Conservation (phyloP, 2,888 invertebrate genomes). For the Litoditis marina region DNA sequence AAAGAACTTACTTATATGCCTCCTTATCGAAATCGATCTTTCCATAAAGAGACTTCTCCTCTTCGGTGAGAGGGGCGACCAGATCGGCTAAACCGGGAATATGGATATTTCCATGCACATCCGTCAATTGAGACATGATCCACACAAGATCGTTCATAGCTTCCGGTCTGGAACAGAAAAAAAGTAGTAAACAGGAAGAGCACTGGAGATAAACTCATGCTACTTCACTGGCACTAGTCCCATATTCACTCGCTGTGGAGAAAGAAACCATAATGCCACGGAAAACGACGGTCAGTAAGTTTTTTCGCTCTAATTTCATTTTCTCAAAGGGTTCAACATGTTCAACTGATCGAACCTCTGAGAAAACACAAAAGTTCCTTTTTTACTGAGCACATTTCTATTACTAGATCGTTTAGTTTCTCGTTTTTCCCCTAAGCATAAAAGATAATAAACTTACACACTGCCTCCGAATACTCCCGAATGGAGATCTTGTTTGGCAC, state of each 20-base stretch:
- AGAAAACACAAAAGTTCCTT: too few species aligned
- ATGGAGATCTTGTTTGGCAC: constrained; percentile 84
- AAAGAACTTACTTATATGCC: constrained; percentile 62
- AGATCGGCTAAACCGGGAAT: constrained; percentile 74
- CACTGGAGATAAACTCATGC: too few species aligned
- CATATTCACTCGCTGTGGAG: too few species aligned
- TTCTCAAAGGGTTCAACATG: too few species aligned
- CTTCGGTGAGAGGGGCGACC: constrained; percentile 70
- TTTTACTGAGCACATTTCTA: too few species aligned
- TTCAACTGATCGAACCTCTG: too few species aligned
- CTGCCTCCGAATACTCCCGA: constrained; percentile 93
- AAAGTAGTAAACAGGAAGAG: background rate
- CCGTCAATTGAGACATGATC: constrained; percentile 78
- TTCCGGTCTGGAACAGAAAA: constrained; percentile 72
- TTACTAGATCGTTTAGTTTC: too few species aligned
- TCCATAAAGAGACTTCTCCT: constrained; percentile 71
- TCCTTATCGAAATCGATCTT: constrained; percentile 80
- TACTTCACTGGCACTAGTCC: too few species aligned
- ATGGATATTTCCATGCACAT: constrained; percentile 80
- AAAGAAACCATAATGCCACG: too few species aligned
- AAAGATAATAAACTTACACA: constrained; percentile 71
- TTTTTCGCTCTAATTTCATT: too few species aligned
- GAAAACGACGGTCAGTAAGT: too few species aligned
- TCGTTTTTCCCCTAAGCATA: too few species aligned
- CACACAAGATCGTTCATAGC: constrained; percentile 87